Percentiles rank a stretch among this genome's conserved stretches.
These are phyloP conservation scores for Donacobius atricapilla DNA, from an alignment of 2,113 vertebrate genomes.

Conservation along the genomic window DNA sequence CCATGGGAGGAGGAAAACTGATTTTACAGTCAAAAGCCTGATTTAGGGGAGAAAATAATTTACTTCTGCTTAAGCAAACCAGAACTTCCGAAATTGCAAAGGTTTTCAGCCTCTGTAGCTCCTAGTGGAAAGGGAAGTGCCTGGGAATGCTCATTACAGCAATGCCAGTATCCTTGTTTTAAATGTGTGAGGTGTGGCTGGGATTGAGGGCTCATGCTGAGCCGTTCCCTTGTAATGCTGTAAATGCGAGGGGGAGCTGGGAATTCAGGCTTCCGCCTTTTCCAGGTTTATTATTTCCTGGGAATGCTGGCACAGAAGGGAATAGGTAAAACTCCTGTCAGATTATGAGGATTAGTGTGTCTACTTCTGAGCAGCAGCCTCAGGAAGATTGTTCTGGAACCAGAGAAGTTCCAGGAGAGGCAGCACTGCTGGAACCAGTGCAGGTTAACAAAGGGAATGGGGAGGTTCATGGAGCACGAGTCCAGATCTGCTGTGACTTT, in stretches of 20 bases:
- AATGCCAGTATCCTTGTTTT: neutral
- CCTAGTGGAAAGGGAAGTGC: neutral
- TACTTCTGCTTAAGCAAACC: neutral
- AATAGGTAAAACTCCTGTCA: neutral
- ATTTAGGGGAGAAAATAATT: fast-evolving
- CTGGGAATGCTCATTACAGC: neutral
- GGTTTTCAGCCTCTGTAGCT: neutral
- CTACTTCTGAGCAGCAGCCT: neutral
- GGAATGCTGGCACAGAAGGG: neutral
- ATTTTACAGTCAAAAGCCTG: neutral
- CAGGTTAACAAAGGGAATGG: neutral
- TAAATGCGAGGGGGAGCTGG: neutral
- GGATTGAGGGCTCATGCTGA: neutral
- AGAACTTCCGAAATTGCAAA: neutral
- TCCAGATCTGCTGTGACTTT: neutral
- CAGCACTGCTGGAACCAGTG: neutral
- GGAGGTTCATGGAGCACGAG: fast-evolving
- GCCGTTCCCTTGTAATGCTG: neutral
- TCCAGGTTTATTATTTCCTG: neutral
- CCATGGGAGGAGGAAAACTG: fast-evolving
- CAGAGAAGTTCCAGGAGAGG: neutral
- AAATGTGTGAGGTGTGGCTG: neutral
- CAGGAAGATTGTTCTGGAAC: neutral
- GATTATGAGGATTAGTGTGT: neutral
- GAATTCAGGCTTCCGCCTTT: neutral